Evolutionary conservation across 2,797 vertebrate species (phyloP).

Genomic region (Lithobates pipiens): DNA sequence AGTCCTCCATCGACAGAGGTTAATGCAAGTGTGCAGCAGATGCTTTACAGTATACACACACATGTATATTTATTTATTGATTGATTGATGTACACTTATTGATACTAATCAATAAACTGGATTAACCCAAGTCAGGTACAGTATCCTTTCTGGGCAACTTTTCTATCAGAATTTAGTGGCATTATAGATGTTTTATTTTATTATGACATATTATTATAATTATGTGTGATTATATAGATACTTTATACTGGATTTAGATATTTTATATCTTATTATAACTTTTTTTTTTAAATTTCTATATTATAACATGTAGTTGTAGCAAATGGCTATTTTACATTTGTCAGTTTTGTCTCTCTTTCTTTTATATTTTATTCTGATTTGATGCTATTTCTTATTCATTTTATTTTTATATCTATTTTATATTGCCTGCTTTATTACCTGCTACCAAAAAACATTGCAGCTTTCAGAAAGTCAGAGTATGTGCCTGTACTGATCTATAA

Average conservation of each 20-base stretch:
- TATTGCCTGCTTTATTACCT: too few species aligned
- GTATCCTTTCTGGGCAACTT: conserved; percentile 63
- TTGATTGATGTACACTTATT: conserved; percentile 54
- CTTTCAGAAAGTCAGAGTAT: too few species aligned
- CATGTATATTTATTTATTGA: not conserved
- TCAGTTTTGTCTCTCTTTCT: too few species aligned
- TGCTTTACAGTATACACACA: conserved; percentile 67
- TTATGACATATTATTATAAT: too few species aligned
- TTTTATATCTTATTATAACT: too few species aligned
- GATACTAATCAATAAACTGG: conserved; percentile 65
- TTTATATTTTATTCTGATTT: too few species aligned
- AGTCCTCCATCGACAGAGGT: conserved; percentile 72
- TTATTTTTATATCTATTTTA: too few species aligned
- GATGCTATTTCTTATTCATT: too few species aligned
- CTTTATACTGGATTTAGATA: not conserved
- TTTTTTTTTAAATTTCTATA: not conserved
- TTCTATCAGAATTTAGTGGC: not conserved
- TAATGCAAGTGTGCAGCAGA: conserved; percentile 79
- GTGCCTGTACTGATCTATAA: too few species aligned
- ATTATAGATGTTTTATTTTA: not conserved
- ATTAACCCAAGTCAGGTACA: conserved; percentile 71
- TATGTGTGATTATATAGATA: too few species aligned
- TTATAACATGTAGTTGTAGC: not conserved
- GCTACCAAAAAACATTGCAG: too few species aligned
- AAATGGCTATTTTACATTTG: too few species aligned